Evolutionary conservation across 2,797 vertebrate genomes (phyloP).

Genomic region (Pyrocephalus nanus): DNA sequence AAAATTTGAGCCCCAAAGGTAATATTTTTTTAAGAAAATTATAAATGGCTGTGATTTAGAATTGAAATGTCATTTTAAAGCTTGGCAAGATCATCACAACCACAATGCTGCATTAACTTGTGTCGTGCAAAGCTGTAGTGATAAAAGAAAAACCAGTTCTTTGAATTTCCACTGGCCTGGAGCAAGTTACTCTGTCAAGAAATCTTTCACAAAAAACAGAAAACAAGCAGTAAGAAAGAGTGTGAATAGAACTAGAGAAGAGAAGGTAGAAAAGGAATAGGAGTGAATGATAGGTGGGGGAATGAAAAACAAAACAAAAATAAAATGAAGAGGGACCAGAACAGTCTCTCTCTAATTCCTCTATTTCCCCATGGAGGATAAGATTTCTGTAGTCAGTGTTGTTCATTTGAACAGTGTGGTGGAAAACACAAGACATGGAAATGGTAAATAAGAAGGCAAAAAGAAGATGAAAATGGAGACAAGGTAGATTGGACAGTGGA

Average conservation of each 20-base stretch:
- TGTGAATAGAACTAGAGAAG: not conserved
- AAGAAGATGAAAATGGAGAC: not conserved
- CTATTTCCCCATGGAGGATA: not conserved
- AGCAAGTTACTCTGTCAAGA: not conserved
- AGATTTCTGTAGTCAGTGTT: not conserved
- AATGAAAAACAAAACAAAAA: not conserved
- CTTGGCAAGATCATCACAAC: conserved; percentile 8
- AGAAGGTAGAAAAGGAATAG: not conserved
- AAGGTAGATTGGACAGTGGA: not conserved
- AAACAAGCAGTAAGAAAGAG: not conserved
- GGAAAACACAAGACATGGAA: not conserved
- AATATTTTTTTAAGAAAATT: not conserved
- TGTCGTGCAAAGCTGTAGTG: not conserved
- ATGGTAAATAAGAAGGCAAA: not conserved
- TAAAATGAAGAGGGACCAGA: not conserved
- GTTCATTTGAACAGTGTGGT: not conserved
- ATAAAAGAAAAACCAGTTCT: not conserved
- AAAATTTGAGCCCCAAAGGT: conserved; percentile 18
- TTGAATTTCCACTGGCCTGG: not conserved
- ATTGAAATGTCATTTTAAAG: conserved; percentile 17
- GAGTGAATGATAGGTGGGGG: not conserved
- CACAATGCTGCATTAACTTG: not conserved
- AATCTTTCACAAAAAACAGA: not conserved
- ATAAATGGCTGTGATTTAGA: conserved; percentile 34
- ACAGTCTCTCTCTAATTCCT: not conserved